These are phyloP conservation scores for Pollachius pollachius DNA, from an alignment of 2,113 vertebrate species.

Conservation along the genomic window DNA sequence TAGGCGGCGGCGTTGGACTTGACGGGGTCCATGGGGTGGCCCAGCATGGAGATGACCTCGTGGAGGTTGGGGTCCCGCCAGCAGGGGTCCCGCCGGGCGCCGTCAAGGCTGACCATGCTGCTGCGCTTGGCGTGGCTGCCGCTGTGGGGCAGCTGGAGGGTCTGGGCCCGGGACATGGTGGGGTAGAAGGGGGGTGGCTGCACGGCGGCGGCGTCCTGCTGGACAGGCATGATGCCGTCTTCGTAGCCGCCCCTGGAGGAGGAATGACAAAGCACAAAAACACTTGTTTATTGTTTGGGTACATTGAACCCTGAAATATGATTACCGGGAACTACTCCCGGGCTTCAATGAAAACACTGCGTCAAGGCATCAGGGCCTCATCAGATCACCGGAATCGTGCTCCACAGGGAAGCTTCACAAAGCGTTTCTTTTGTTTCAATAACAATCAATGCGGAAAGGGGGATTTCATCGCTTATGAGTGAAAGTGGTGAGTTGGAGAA, in stretches of 20 bases:
- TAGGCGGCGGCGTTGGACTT: constrained; percentile 96
- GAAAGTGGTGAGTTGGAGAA: no score
- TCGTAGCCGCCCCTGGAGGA: constrained; percentile 80
- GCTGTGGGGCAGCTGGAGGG: constrained; percentile 83
- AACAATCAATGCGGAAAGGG: no score
- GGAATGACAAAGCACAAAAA: neutral
- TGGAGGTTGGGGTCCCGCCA: constrained; percentile 95
- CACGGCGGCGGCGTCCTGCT: constrained; percentile 69
- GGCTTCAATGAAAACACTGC: no score
- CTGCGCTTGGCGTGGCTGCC: constrained; percentile 65
- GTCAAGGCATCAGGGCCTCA: no score
- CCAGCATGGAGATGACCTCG: constrained; percentile 92
- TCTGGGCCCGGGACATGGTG: constrained; percentile 81
- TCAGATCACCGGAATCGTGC: no score
- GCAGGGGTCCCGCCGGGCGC: constrained; percentile 88
- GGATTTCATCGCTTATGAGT: no score
- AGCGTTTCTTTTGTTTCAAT: no score
- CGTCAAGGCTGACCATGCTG: constrained; percentile 92
- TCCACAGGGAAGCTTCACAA: no score
- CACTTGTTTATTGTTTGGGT: neutral
- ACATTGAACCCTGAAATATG: neutral
- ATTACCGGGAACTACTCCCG: no score
- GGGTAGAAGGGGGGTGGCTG: constrained; percentile 68
- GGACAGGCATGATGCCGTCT: constrained; percentile 81
- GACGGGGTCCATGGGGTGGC: constrained; percentile 92